Evolutionary conservation across 2,113 vertebrate species (phyloP).

Genomic region (Verasper variegatus): DNA sequence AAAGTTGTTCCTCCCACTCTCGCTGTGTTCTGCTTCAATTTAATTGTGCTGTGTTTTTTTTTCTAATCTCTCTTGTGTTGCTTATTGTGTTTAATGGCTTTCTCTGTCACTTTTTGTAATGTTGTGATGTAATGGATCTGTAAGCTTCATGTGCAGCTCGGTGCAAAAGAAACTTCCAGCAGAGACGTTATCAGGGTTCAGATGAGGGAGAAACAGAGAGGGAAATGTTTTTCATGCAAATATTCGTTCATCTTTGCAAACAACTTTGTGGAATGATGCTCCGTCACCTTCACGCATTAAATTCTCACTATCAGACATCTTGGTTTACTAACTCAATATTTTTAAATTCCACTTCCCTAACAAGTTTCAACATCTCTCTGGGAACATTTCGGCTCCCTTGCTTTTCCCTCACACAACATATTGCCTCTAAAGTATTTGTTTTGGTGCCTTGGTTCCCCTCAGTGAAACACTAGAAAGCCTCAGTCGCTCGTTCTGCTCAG

Average conservation of each 20-base stretch:
- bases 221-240: slow-evolving; percentile 28
- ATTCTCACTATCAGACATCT: slow-evolving; percentile 36
- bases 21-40: background rate
- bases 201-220: background rate
- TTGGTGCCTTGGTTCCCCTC: slow-evolving; percentile 2
- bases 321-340: slow-evolving; percentile 27
- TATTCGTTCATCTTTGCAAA: slow-evolving; percentile 32
- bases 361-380: background rate
- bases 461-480: slow-evolving; percentile 20
- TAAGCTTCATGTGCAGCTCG: background rate
- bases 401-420: slow-evolving; percentile 19
- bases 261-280: slow-evolving; percentile 21
- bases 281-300: slow-evolving; percentile 48
- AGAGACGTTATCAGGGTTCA: background rate
- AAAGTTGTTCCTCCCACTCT: background rate
- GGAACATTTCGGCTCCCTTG: slow-evolving; percentile 21
- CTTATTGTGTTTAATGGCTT: background rate
- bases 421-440: slow-evolving; percentile 27
- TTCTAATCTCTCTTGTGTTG: background rate
- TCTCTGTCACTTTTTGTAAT: background rate
- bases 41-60: background rate
- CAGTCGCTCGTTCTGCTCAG: slow-evolving; percentile 13
- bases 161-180: background rate
- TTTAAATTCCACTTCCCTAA: slow-evolving; percentile 41
- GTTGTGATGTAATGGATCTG: background rate